Conservation (phyloP, 2,888 invertebrate genomes). For the Lasius fuliginosus region DNA sequence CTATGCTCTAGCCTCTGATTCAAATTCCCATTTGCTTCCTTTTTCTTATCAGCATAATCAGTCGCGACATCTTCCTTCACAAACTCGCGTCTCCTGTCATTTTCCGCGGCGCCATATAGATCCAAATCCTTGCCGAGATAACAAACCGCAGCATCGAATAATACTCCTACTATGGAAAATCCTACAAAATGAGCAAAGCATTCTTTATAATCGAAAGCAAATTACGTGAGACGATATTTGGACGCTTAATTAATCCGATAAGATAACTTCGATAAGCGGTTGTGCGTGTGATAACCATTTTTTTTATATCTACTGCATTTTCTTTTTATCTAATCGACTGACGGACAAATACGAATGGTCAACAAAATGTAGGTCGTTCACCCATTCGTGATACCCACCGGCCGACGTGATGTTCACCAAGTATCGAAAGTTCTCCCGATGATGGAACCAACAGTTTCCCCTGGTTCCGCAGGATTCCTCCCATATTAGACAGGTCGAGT, state of each 20-base stretch:
- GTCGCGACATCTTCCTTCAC: conserved; percentile 72
- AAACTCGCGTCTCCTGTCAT: conserved; percentile 80
- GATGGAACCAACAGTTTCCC: conserved; percentile 91
- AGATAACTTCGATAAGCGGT: conserved; percentile 1
- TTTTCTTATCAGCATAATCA: conserved; percentile 55
- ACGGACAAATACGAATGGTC: neutral
- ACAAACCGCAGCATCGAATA: conserved; percentile 89
- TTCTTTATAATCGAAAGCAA: neutral
- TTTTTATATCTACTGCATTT: neutral
- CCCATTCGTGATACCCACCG: conserved; percentile 83
- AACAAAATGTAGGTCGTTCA: conserved; percentile 2
- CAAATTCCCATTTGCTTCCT: conserved; percentile 71
- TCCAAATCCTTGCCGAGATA: conserved; percentile 88
- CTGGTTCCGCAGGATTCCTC: conserved; percentile 88
- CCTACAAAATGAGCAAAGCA: conserved; percentile 81
- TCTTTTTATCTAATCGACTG: conserved; percentile 36
- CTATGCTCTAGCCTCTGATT: conserved; percentile 66
- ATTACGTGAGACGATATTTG: neutral
- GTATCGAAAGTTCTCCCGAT: conserved; percentile 88
- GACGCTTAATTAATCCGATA: neutral
- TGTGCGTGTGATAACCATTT: neutral
- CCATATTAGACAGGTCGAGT: conserved; percentile 90
- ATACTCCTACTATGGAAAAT: conserved; percentile 88
- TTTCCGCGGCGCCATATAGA: conserved; percentile 87
- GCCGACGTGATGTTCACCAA: conserved; percentile 88